phyloP scores from a whole-genome alignment of 2,888 invertebrate species.

The Eupsilia transversa region DNA sequence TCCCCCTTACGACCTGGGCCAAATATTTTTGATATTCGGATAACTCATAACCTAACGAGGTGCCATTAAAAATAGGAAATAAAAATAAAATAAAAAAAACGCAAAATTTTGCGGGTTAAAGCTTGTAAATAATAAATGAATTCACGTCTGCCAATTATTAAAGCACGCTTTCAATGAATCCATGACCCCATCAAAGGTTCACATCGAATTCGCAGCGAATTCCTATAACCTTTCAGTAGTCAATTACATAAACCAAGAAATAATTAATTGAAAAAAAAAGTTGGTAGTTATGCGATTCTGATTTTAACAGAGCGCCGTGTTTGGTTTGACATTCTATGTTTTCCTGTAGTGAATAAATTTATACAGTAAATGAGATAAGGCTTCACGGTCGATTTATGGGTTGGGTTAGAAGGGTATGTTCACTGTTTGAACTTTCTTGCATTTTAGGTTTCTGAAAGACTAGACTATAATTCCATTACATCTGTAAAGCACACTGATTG shows the following conservation, averaged over 20 bases:
- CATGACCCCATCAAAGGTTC: not conserved
- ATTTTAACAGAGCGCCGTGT: conserved; percentile 9
- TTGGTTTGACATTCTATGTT: conserved; percentile 22
- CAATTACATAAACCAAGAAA: not conserved
- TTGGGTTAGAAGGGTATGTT: conserved; percentile 1
- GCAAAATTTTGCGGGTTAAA: no score
- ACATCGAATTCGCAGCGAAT: not conserved
- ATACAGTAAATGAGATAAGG: conserved; percentile 26
- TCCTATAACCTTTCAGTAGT: not conserved
- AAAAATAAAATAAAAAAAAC: no score
- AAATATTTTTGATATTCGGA: no score
- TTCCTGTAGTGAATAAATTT: conserved; percentile 44
- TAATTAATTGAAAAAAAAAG: not conserved
- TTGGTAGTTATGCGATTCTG: not conserved
- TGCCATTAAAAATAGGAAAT: no score
- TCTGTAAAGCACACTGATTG: not conserved
- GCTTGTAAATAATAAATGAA: not conserved
- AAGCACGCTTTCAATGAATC: not conserved
- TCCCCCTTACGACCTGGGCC: no score
- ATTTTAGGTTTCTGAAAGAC: no score
- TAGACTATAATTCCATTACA: not conserved
- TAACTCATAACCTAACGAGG: no score
- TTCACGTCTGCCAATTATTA: not conserved
- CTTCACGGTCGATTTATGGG: conserved; percentile 36
- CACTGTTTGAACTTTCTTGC: not conserved